phyloP scores from a whole-genome alignment of 2,888 invertebrate genomes.

The Nephrocerus scutellatus region DNA sequence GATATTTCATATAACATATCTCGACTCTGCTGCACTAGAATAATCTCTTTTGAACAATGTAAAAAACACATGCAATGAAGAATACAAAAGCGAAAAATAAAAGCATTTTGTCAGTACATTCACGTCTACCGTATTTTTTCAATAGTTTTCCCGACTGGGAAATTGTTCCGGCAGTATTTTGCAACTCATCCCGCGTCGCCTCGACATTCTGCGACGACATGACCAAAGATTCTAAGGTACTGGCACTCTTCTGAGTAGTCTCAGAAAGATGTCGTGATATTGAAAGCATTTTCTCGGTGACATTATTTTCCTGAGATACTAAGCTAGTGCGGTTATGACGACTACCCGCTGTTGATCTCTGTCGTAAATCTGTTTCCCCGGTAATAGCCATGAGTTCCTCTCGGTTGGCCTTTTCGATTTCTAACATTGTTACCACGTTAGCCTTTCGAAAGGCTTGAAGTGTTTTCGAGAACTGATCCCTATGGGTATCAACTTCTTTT shows the following conservation, averaged over 20 bases:
- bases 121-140: slow-evolving; percentile 88
- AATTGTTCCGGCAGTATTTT: slow-evolving; percentile 79
- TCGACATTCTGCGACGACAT: slow-evolving; percentile 63
- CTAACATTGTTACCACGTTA: slow-evolving; percentile 68
- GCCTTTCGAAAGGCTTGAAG: slow-evolving; percentile 73
- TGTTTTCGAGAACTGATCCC: slow-evolving; percentile 64
- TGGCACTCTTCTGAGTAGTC: slow-evolving; percentile 79
- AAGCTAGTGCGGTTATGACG: slow-evolving; percentile 55
- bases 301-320: slow-evolving; percentile 52
- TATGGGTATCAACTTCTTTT: slow-evolving; percentile 61
- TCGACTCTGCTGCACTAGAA: no score
- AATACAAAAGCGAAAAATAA: slow-evolving; percentile 80
- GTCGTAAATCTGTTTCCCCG: slow-evolving; percentile 53
- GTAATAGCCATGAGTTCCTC: slow-evolving; percentile 59
- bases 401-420: slow-evolving; percentile 69
- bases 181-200: slow-evolving; percentile 74
- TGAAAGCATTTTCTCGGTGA: slow-evolving; percentile 77
- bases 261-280: slow-evolving; percentile 81
- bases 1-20: no score
- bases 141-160: slow-evolving; percentile 83
- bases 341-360: slow-evolving; percentile 46
- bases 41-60: slow-evolving; percentile 84
- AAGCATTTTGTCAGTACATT: slow-evolving; percentile 91
- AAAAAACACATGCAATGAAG: slow-evolving; percentile 84
- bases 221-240: slow-evolving; percentile 71